Evolutionary conservation across 2,888 invertebrate genomes (phyloP), one percentile per base, ranked within the genome.

Genomic region (Anodontia alba): DNA sequence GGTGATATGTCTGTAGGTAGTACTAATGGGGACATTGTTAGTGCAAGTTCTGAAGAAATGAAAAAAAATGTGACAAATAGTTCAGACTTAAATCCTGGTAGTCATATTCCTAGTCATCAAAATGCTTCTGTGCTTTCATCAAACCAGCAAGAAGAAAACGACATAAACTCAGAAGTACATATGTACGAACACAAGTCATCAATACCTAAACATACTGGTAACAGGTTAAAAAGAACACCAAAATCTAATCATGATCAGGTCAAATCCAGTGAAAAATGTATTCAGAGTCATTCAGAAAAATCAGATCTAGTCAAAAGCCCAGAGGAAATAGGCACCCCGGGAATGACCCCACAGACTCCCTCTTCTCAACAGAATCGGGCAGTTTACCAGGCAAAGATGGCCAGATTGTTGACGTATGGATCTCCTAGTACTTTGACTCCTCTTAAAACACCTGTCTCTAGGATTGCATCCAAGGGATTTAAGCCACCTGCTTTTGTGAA

Each of bases 401-500:
- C 88, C 0, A 84, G 83, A 46, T 79, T 92, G 8, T 17, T 88
- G 57, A 49, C 84, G 0, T 92, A 90, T 69, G 88, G 87, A 0
- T 84, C 86, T 10, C 89, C 91, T 0, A 71, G 83, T 2, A 73
- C 83, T 23, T 80, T 92, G 33, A 87, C 91, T 0, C 88, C 87
- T 0, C 70, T 92, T 0, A 57, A 80, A 33, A 78, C 91, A 20
- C 78, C 88, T 15, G 81, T 88, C 8, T 81, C 86, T 20, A 74
- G 75, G 26, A 80, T 77, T 33, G 86, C 83, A 2, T 33, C 78
- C 7, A 87, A 83, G 67, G 88, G 85, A 12, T 91, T 91, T 80
- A 91, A 91, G 80, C 87, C 90, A 31, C 91, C 91, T 10, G 57
- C 78, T 12, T 76, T 87, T n/a, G 80, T 80, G 17, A 84, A 84